These are phyloP conservation scores for Bombus pascuorum DNA, from an alignment of 1,140 invertebrate genomes.

Conservation along the genomic window DNA sequence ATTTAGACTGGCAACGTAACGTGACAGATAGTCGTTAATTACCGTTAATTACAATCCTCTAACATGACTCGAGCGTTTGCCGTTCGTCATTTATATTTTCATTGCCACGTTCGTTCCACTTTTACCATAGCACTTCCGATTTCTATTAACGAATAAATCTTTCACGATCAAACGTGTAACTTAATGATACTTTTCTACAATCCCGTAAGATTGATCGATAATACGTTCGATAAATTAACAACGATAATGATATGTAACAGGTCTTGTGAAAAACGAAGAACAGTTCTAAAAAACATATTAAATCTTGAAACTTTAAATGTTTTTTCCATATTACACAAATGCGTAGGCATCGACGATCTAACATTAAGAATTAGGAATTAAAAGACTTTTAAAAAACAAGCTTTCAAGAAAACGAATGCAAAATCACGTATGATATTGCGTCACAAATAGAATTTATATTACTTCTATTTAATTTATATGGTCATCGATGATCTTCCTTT, in stretches of 20 bases:
- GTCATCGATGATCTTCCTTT: constrained; percentile 4
- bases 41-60: constrained; percentile 41
- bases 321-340: neutral
- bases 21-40: constrained; percentile 31
- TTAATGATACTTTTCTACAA: neutral
- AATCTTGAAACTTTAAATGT: neutral
- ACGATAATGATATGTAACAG: neutral
- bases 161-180: neutral
- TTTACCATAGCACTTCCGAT: neutral
- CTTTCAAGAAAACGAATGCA: neutral
- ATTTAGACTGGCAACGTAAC: neutral
- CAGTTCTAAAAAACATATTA: neutral
- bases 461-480: constrained; percentile 1
- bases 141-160: neutral
- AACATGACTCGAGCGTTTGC: neutral
- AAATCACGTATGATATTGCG: neutral
- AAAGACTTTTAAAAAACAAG: neutral
- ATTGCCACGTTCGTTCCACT: constrained; percentile 24
- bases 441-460: neutral
- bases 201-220: neutral
- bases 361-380: neutral
- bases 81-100: constrained; percentile 7
- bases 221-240: neutral
- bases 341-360: neutral
- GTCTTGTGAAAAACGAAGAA: neutral